These are phyloP conservation scores for Pantherophis vulpinus DNA, from an alignment of 2,797 vertebrate genomes.

Conservation along the genomic window DNA sequence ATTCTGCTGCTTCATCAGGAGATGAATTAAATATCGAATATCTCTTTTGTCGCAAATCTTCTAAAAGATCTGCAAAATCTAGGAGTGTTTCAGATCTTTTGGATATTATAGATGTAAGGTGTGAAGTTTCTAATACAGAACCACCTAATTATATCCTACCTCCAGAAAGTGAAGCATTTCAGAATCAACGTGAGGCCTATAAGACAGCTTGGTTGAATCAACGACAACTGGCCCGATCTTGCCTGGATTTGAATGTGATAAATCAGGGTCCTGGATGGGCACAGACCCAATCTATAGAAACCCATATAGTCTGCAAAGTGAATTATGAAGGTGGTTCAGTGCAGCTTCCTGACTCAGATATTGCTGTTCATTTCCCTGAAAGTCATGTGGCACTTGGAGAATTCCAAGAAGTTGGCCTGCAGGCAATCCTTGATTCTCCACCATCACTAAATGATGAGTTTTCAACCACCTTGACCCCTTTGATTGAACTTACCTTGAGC, in stretches of 20 bases:
- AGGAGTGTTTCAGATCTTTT: conserved; percentile 91
- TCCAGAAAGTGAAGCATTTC: conserved; percentile 84
- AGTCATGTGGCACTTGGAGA: conserved; percentile 87
- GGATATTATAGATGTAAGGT: conserved; percentile 74
- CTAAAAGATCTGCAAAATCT: conserved; percentile 79
- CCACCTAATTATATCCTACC: conserved; percentile 68
- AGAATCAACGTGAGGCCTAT: conserved; percentile 91
- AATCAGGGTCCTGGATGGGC: conserved; percentile 94
- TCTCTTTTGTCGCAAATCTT: conserved; percentile 69
- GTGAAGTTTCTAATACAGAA: conserved; percentile 54
- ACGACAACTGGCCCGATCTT: conserved; percentile 90
- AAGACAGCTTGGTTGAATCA: conserved; percentile 96
- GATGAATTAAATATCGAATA: conserved; percentile 82
- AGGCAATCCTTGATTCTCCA: conserved; percentile 88
- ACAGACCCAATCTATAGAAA: conserved; percentile 90
- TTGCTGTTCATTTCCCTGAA: conserved; percentile 84
- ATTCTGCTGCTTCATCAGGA: conserved; percentile 83
- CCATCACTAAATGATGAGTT: conserved; percentile 84
- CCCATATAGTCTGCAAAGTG: conserved; percentile 81
- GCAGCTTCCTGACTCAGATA: conserved; percentile 83
- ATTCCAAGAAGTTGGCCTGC: conserved; percentile 87
- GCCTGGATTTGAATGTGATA: conserved; percentile 86
- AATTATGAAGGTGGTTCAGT: conserved; percentile 84
- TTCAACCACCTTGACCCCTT: conserved; percentile 86
- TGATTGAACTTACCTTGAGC: conserved; percentile 86